Base-by-base conservation (phyloP, 2,797 vertebrate species). In the Pitangus sulphuratus region DNA sequence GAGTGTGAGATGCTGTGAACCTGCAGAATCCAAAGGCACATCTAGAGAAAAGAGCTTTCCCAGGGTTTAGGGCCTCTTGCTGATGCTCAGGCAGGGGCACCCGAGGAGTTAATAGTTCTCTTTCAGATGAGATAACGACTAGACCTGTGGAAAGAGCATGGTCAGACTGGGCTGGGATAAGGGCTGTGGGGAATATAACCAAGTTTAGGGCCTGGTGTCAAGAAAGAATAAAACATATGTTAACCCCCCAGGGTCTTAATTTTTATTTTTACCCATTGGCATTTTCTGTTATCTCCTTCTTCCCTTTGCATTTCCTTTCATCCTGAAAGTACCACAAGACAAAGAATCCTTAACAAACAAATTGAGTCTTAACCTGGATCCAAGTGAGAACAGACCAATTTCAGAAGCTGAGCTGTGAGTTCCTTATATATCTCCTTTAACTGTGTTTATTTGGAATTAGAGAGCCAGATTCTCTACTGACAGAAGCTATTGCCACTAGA, bases 381-480 rank as follows among this genome's bases (percentile, higher is more conserved):
- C 72, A 62, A 84, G 66, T 18, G 30, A 75, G 69, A 64, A 37
- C n/a, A 65, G 28, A 24, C 44, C 42, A 35, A 3, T 35, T 35
- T 45, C 53, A 42, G 69, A 35, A 61, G 45, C 37, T 76, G 35
- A 15, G 40, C 15, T 40, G 40, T 40, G 40, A 45, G 8, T 75
- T 93, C 50, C 4, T 50, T 68, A 47, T 44, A 21, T 53, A 68
- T n/a, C 56, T 74, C 6, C 40, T 79, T 89, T 91, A 87, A 71
- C 61, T 58, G 39, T 77, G 39, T 25, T 90, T 68, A 39, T 87
- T 75, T 75, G 65, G 48, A 94, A 89, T 60, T 50, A 64, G 31
- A 72, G 58, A 68, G 40, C 37, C 75, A 80, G 37, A 90, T 83
- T 81, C 35, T 53, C 28, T 85, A 3, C n/a, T 53, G 53, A 35